phyloP scores from a whole-genome alignment of 2,113 vertebrate species.

The Peromyscus polionotus region DNA sequence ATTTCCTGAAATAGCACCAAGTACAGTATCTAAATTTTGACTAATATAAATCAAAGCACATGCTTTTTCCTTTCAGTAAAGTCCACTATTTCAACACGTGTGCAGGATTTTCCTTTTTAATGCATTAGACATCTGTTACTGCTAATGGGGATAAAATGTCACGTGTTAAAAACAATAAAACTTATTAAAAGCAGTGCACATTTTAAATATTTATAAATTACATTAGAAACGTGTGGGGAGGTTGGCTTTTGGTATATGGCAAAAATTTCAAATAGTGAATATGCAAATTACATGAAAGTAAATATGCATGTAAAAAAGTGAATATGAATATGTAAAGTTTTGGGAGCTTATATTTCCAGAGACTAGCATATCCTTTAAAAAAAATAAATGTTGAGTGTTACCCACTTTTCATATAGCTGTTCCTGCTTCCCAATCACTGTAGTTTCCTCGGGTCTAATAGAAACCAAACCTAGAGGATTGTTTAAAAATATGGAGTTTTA shows the following conservation, averaged over 20 bases:
- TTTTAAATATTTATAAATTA: constrained; percentile 73
- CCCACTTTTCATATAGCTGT: background rate
- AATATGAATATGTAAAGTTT: constrained; percentile 25
- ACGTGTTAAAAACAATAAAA: constrained; percentile 79
- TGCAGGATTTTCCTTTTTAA: constrained; percentile 76
- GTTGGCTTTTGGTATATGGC: constrained; percentile 26
- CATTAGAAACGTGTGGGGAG: constrained; percentile 42
- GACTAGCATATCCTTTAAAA: background rate
- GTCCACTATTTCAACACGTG: constrained; percentile 75
- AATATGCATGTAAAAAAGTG: background rate
- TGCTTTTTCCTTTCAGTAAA: constrained; percentile 76
- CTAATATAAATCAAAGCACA: constrained; percentile 81
- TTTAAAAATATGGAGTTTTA: constrained; percentile 6
- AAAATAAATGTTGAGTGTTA: constrained; percentile 29
- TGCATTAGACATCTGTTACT: constrained; percentile 80
- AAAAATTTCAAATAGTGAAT: constrained; percentile 42
- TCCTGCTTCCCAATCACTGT: background rate
- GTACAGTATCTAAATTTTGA: constrained; percentile 82
- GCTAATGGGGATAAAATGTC: constrained; percentile 81
- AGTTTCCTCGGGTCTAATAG: background rate
- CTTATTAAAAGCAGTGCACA: constrained; percentile 78
- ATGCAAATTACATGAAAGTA: constrained; percentile 45
- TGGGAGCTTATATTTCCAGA: background rate
- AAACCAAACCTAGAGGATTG: background rate
- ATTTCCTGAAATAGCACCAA: constrained; percentile 83